Conservation (phyloP, 2,888 invertebrate genomes). For the Drosophila tanythrix region DNA sequence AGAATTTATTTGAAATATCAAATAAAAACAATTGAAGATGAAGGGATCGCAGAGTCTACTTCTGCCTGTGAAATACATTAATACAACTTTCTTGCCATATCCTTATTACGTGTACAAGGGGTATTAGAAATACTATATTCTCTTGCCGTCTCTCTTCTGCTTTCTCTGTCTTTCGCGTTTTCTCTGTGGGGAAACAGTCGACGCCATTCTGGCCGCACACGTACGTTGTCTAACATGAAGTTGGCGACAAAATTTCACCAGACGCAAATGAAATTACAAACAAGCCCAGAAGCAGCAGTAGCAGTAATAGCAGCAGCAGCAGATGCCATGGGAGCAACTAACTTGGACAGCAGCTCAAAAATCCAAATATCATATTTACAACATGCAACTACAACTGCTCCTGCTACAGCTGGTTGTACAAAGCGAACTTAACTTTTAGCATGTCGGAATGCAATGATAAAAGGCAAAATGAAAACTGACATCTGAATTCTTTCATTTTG, state of each 20-base stretch:
- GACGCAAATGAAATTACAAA: slow-evolving; percentile 74
- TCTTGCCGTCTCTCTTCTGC: not conserved
- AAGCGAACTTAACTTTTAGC: slow-evolving; percentile 30
- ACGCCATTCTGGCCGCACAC: slow-evolving; percentile 62
- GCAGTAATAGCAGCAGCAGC: slow-evolving; percentile 12
- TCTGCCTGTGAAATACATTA: not conserved
- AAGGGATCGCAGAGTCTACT: not conserved
- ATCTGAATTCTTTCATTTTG: slow-evolving; percentile 58
- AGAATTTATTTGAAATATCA: not conserved
- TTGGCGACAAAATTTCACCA: slow-evolving; percentile 69
- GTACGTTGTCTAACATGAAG: slow-evolving; percentile 52
- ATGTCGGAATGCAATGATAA: slow-evolving; percentile 34
- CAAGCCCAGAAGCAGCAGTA: slow-evolving; percentile 40
- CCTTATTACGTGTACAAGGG: slow-evolving; percentile 2
- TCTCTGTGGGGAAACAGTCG: slow-evolving; percentile 17
- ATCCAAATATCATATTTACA: slow-evolving; percentile 79
- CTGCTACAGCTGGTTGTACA: slow-evolving; percentile 19
- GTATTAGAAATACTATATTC: not conserved
- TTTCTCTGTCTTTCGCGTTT: not conserved
- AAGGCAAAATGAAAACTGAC: slow-evolving; percentile 65
- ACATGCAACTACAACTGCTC: slow-evolving; percentile 45
- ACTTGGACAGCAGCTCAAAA: slow-evolving; percentile 64
- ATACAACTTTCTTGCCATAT: not conserved
- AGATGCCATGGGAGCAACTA: slow-evolving; percentile 40
- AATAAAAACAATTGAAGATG: not conserved